These are phyloP conservation scores for Verasper variegatus DNA, from an alignment of 2,113 vertebrate genomes.

Conservation along the genomic window DNA sequence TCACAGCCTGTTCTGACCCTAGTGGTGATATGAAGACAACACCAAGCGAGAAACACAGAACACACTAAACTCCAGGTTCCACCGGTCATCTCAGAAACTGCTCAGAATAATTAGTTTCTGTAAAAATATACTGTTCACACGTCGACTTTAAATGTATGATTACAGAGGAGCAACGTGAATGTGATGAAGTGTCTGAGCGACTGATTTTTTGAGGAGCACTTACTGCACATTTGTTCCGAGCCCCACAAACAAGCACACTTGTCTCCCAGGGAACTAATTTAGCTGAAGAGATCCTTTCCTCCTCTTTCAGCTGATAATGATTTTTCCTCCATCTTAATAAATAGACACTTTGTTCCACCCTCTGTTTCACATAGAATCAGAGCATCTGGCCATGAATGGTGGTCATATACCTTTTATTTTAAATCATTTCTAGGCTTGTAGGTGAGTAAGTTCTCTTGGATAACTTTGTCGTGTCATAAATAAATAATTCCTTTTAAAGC, in stretches of 20 bases:
- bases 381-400: conserved; percentile 10
- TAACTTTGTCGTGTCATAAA: conserved; percentile 38
- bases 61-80: no score
- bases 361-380: conserved; percentile 13
- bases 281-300: conserved; percentile 17
- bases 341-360: conserved; percentile 32
- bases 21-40: no score
- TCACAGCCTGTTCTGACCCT: no score
- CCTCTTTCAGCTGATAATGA: not conserved
- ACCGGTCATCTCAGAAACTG: no score
- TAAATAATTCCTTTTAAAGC: conserved; percentile 29
- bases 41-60: no score
- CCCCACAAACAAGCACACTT: conserved; percentile 34
- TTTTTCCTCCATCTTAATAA: conserved; percentile 30
- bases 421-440: conserved; percentile 12
- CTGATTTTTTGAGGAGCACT: conserved; percentile 39
- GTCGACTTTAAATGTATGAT: not conserved
- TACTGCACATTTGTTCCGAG: conserved; percentile 19
- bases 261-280: conserved; percentile 27
- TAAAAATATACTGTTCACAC: not conserved
- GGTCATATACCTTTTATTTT: not conserved
- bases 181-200: not conserved
- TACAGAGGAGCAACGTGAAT: not conserved
- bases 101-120: not conserved
- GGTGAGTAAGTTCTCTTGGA: conserved; percentile 19